Evolutionary conservation across 2,888 invertebrate genomes (phyloP).

Genomic region (Sthenelais limicola): DNA sequence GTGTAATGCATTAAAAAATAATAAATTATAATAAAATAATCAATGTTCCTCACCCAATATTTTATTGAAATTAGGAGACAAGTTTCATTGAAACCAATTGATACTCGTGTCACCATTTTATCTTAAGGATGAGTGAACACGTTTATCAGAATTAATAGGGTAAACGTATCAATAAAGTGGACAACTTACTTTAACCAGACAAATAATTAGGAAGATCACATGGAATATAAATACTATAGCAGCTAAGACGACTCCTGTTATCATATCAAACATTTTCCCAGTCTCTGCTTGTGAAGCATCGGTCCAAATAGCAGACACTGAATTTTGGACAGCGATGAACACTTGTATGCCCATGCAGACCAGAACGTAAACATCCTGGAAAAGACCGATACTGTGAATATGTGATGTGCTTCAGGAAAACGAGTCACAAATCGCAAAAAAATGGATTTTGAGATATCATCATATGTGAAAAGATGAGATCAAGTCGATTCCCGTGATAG

Average conservation of each 20-base stretch:
- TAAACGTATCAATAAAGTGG: too few species aligned
- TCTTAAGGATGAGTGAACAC: too few species aligned
- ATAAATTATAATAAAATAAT: neutral
- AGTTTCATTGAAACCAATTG: too few species aligned
- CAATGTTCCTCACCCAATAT: too few species aligned
- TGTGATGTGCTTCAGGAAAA: too few species aligned
- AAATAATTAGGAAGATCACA: neutral
- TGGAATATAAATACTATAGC: neutral
- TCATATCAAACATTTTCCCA: slow-evolving; percentile 14
- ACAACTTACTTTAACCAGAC: slow-evolving; percentile 4
- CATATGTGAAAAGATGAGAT: neutral
- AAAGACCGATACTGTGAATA: too few species aligned
- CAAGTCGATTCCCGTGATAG: too few species aligned
- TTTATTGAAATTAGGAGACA: too few species aligned
- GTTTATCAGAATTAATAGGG: too few species aligned
- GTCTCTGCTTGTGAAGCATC: neutral
- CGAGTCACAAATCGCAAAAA: too few species aligned
- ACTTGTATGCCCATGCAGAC: slow-evolving; percentile 14
- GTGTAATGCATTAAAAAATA: neutral
- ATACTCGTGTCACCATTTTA: too few species aligned
- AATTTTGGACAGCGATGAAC: slow-evolving; percentile 1
- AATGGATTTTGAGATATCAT: neutral
- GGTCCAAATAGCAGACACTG: neutral
- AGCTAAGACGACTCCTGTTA: neutral
- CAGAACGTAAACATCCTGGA: slow-evolving; percentile 15